Base-by-base conservation (phyloP, 2,797 vertebrate species). In the Neoniphon sammara region DNA sequence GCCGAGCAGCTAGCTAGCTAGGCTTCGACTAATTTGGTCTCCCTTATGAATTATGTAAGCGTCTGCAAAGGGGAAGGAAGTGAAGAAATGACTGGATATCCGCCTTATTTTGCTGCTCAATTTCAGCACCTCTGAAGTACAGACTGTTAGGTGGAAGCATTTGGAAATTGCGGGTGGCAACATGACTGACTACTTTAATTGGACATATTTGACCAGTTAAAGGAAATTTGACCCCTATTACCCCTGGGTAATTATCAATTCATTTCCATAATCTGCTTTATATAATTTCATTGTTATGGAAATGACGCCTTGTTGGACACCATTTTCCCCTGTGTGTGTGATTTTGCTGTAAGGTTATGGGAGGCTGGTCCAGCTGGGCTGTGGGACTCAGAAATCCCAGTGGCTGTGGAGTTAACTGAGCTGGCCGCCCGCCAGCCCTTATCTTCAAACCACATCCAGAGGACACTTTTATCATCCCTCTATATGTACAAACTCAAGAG, bases 401-500 rank as follows among this genome's bases (percentile, higher is more conserved):
- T 36, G n/a, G 66, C 47, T 59, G 67, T 75, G 25, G 62, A 39
- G 54, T 56, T 71, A 47, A 50, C 50, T 71, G 65, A 54, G 63
- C 70, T 77, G 86, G 73, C 57, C 0, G 14, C 54, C 66, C 73
- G 70, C 86, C 84, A 85, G 70, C 5, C 8, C 66, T 87, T 83
- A 90, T 88, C 87, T 82, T 66, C 58, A 70, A 67, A 58, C 75
- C 59, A 36, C 77, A 78, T 85, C 75, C 84, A 77, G 70, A 73
- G 59, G 66, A 81, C 54, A n/a, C 73, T 84, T 89, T 88, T 84
- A 88, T 88, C 82, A 63, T 68, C 42, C 31, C 30, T 70, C 62
- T 54, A 23, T 78, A 80, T 87, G 85, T 71, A 63, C 73, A 60
- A 77, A 86, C 77, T 64, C 63, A 68, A 85, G 78, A 66, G 85